These are phyloP conservation scores for Seira musarum DNA, from an alignment of 2,888 invertebrate species.

Conservation along the genomic window DNA sequence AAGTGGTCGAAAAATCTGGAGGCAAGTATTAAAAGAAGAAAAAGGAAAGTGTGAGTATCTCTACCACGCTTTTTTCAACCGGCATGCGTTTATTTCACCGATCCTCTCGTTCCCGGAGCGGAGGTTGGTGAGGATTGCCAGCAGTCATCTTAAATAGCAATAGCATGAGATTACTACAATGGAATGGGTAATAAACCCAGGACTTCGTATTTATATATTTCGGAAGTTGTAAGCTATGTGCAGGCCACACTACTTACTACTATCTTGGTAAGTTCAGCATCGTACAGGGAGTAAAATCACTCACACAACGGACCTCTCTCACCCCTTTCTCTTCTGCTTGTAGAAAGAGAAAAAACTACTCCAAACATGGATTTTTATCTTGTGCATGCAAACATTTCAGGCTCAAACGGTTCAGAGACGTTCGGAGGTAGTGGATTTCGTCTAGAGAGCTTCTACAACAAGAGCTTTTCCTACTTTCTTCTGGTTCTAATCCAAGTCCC, in stretches of 20 bases:
- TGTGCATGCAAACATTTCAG: background rate
- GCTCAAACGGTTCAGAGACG: background rate
- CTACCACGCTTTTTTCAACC: background rate
- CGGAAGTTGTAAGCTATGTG: background rate
- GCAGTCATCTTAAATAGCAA: slow-evolving; percentile 3
- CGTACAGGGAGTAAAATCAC: slow-evolving; percentile 27
- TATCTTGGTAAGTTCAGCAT: slow-evolving; percentile 23
- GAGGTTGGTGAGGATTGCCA: slow-evolving; percentile 1
- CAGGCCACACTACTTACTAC: slow-evolving; percentile 18
- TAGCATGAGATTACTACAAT: slow-evolving; percentile 9
- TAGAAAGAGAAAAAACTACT: slow-evolving; percentile 1
- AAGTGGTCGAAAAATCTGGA: background rate
- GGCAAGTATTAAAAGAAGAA: background rate
- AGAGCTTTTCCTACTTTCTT: background rate
- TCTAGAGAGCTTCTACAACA: background rate
- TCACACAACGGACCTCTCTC: slow-evolving; percentile 25
- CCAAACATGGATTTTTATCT: slow-evolving; percentile 5
- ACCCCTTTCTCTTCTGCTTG: slow-evolving; percentile 12
- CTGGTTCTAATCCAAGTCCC: background rate
- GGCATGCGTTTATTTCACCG: background rate
- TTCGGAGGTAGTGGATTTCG: background rate
- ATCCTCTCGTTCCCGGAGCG: background rate
- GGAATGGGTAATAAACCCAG: slow-evolving; percentile 8
- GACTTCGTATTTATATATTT: background rate
- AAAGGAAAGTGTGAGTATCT: background rate